A percentile compares a stretch with the other conserved stretches of the same genome.
Conservation (phyloP, 1,140 invertebrate species). For the Panagrolaimus sp. region DNA sequence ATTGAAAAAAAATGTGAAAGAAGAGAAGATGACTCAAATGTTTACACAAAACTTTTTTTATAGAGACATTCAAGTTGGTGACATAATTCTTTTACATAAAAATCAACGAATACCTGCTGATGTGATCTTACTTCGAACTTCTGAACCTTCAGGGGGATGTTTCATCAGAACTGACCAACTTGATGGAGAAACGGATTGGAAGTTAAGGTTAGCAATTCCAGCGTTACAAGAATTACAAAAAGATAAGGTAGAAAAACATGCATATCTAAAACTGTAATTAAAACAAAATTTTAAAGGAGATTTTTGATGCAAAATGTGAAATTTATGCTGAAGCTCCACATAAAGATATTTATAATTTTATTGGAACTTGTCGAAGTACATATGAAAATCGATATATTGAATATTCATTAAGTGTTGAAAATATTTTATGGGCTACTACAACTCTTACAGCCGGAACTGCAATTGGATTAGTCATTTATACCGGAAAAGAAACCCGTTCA, state of each 20-base stretch:
- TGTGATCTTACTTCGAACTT: constrained; percentile 84
- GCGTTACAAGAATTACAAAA: constrained; percentile 80
- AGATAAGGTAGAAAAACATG: constrained; percentile 64
- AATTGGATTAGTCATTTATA: constrained; percentile 90
- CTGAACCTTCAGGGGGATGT: constrained; percentile 85
- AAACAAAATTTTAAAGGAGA: constrained; percentile 59
- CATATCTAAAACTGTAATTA: not conserved
- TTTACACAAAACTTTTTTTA: constrained; percentile 26
- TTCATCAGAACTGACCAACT: constrained; percentile 96
- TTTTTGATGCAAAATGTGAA: constrained; percentile 79
- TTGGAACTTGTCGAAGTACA: constrained; percentile 70
- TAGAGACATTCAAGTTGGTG: constrained; percentile 56
- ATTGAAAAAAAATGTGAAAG: no score
- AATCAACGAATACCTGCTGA: constrained; percentile 94
- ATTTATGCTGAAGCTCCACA: constrained; percentile 95
- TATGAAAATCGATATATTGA: constrained; percentile 64
- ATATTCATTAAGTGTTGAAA: constrained; percentile 84
- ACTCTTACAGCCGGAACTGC: constrained; percentile 87
- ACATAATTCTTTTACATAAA: constrained; percentile 58
- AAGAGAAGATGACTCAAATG: not conserved
- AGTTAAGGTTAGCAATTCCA: constrained; percentile 84
- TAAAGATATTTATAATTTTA: constrained; percentile 93
- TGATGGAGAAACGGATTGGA: constrained; percentile 99
- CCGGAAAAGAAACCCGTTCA: constrained; percentile 86
- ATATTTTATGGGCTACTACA: constrained; percentile 96